These are phyloP conservation scores for Tryphoninae sp. DNA, from an alignment of 2,888 invertebrate species.

Conservation along the genomic window DNA sequence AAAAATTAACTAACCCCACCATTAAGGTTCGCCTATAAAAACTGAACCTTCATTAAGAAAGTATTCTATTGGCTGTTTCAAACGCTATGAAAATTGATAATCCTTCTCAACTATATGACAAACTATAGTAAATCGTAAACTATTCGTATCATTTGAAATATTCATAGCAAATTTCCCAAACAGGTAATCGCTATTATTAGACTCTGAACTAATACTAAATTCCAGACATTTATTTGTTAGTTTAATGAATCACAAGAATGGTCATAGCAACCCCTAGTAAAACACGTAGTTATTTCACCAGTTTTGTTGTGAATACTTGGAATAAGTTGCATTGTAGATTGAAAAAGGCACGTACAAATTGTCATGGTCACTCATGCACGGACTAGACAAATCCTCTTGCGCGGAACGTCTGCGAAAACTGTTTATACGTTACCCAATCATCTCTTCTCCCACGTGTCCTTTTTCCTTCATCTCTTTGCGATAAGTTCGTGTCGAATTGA, in stretches of 20 bases:
- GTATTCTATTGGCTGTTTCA: too few relatives aligned
- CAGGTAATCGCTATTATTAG: slow-evolving; percentile 31
- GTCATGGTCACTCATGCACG: background rate
- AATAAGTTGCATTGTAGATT: slow-evolving; percentile 11
- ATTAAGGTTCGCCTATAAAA: too few relatives aligned
- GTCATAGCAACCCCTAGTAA: slow-evolving; percentile 4
- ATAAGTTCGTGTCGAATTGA: background rate
- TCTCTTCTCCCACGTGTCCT: background rate
- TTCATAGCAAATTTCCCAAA: background rate
- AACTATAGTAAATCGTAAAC: background rate
- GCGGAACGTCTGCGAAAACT: slow-evolving; percentile 21
- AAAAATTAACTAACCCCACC: too few relatives aligned
- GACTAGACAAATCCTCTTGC: slow-evolving; percentile 22
- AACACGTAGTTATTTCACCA: slow-evolving; percentile 2
- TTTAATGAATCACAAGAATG: background rate
- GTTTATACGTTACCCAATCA: background rate
- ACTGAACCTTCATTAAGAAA: too few relatives aligned
- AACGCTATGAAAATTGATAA: too few relatives aligned
- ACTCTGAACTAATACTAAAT: background rate
- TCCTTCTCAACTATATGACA: background rate
- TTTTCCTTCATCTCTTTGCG: slow-evolving; percentile 7
- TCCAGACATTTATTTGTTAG: slow-evolving; percentile 20
- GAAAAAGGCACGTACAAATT: slow-evolving; percentile 34
- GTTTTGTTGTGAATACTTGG: slow-evolving; percentile 34
- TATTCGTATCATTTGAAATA: background rate